These are phyloP conservation scores for Oxyscelio sp. DNA, from an alignment of 2,888 invertebrate genomes.

Conservation along the genomic window DNA sequence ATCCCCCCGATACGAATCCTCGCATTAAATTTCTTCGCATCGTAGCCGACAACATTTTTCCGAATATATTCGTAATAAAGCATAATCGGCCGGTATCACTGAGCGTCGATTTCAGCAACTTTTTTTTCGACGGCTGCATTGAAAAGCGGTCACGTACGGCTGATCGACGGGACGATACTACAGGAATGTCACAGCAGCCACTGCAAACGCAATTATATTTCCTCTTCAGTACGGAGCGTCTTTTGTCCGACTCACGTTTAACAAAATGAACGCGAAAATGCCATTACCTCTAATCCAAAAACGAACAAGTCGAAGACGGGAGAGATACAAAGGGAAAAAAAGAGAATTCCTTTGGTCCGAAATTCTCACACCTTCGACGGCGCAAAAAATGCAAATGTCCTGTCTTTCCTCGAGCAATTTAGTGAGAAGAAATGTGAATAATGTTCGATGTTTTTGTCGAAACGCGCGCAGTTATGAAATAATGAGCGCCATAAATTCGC, in stretches of 20 bases:
- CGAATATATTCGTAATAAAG: constrained; percentile 69
- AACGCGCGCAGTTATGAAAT: constrained; percentile 44
- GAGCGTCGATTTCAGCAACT: constrained; percentile 59
- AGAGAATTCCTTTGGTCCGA: constrained; percentile 20
- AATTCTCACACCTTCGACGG: constrained; percentile 42
- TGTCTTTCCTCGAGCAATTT: constrained; percentile 41
- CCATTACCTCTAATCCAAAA: constrained; percentile 63
- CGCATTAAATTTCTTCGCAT: constrained; percentile 44
- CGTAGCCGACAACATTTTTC: constrained; percentile 52
- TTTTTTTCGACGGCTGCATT: constrained; percentile 52
- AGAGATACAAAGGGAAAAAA: constrained; percentile 2
- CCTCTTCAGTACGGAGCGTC: constrained; percentile 44
- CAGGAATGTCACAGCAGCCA: constrained; percentile 67
- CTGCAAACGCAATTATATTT: constrained; percentile 70
- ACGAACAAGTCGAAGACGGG: constrained; percentile 34
- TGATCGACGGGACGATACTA: constrained; percentile 68
- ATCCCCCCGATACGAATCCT: constrained; percentile 18
- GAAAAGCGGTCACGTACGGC: constrained; percentile 67
- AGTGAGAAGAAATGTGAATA: constrained; percentile 48
- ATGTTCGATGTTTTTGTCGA: constrained; percentile 43
- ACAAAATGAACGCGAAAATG: constrained; percentile 69
- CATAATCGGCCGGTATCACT: constrained; percentile 59
- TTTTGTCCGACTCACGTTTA: constrained; percentile 68
- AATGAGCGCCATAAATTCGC: constrained; percentile 43
- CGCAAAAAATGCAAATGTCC: constrained; percentile 54